Base-by-base conservation (phyloP, 2,113 vertebrate genomes). In the Anarrhichthys ocellatus region DNA sequence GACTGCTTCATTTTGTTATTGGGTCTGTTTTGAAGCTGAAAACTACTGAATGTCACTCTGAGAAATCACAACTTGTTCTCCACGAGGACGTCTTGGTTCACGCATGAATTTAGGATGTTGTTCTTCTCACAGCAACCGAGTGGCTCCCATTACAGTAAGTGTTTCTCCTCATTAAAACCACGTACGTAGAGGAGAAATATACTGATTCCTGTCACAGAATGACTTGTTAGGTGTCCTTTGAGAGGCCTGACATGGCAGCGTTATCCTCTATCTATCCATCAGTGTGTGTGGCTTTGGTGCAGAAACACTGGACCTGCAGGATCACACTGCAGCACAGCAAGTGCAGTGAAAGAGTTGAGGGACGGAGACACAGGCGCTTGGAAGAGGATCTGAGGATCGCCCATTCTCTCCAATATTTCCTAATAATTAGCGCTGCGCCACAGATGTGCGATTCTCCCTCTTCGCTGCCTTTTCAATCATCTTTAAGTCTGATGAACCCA, bases 371-470 rank as follows among this genome's bases (percentile, higher is more conserved):
- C 92, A 93, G 86, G 67, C 85, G 27, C 81, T 95, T 96, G 95
- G 95, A 96, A 92, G 90, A 91, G 46, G 94, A 95, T 96, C 95
- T 95, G 93, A 95, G 86, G 88, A 72, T 34, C 74, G 46, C 76
- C 87, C 82, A 20, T 79, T 91, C 91, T 91, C 83, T 50, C 58
- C 76, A 77, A 88, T 91, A 87, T 93, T 94, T 93, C 89, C 91
- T 92, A 92, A 94, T 94, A 94, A 95, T 95, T 95, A 95, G 92
- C 54, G 65, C 94, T 95, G 95, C 72, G 71, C 78, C 79, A 63
- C 95, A 96, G 94, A 96, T 96, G 95, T 95, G 92, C 78, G 22
- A 81, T 61, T 86, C 79, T 78, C 62, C 85, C 59, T 84, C 67
- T 63, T 78, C 40, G 0, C 73, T 44, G 54, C 74, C 48, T 79